phyloP scores from a whole-genome alignment of 1,140 invertebrate genomes.

The Drosophila sechellia region DNA sequence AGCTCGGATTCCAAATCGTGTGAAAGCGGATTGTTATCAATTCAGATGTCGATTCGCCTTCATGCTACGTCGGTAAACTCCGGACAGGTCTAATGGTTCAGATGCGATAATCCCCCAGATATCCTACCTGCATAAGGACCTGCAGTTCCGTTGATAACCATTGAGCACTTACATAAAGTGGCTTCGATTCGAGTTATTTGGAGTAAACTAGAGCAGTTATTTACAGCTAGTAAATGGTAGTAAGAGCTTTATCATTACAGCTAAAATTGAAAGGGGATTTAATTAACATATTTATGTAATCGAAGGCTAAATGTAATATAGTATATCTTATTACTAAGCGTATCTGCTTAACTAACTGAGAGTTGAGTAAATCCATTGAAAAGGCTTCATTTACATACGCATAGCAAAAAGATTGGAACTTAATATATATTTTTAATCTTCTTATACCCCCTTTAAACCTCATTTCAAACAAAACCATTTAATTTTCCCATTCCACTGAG shows the following conservation, averaged over 20 bases:
- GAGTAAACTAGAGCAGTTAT: too few relatives aligned
- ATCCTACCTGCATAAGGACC: slow-evolving; percentile 21
- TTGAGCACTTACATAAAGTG: slow-evolving; percentile 21
- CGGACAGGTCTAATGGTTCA: slow-evolving; percentile 37
- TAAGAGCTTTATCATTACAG: not conserved
- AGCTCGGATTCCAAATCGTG: slow-evolving; percentile 35
- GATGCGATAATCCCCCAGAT: slow-evolving; percentile 45
- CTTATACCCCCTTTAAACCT: slow-evolving; percentile 9
- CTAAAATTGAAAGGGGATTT: not conserved
- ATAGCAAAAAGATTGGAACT: too few relatives aligned
- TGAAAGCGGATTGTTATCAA: slow-evolving; percentile 69
- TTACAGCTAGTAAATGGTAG: not conserved
- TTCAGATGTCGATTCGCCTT: slow-evolving; percentile 54
- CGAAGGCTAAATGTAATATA: not conserved
- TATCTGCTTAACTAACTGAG: not conserved
- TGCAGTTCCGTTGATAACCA: slow-evolving; percentile 9
- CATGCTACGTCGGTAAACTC: slow-evolving; percentile 16
- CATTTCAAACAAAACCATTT: slow-evolving; percentile 28
- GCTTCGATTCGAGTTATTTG: slow-evolving; percentile 1
- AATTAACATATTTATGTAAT: not conserved
- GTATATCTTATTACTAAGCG: too few relatives aligned
- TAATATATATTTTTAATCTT: slow-evolving; percentile 1
- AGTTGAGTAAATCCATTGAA: not conserved
- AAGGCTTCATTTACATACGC: not conserved
- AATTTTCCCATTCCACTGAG: slow-evolving; percentile 10